A percentile compares a stretch with the other conserved stretches of the same genome.
These are phyloP conservation scores for Drosophila pruinosa DNA, from an alignment of 1,140 invertebrate species.

Conservation along the genomic window DNA sequence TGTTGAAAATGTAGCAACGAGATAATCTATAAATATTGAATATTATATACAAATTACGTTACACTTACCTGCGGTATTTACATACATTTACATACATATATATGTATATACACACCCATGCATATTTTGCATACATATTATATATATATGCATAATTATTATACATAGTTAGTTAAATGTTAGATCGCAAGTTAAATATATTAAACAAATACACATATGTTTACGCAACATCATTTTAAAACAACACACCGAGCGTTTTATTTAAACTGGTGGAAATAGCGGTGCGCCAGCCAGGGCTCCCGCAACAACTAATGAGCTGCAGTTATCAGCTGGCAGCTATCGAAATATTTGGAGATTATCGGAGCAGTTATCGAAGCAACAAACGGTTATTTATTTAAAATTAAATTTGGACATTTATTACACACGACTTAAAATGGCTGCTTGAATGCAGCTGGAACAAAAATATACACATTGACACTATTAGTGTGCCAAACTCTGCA, in stretches of 20 bases:
- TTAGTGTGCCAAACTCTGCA: constrained; percentile 38
- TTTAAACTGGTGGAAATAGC: neutral
- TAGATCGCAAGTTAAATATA: constrained; percentile 73
- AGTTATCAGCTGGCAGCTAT: neutral
- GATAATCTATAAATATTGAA: constrained; percentile 63
- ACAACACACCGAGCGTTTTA: neutral
- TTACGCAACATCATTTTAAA: constrained; percentile 47
- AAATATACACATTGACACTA: constrained; percentile 32
- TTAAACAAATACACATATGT: constrained; percentile 52
- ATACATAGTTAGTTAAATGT: constrained; percentile 76
- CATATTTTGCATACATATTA: constrained; percentile 33
- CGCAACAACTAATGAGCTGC: too few relatives aligned
- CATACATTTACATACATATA: constrained; percentile 57
- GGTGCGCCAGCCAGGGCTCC: neutral
- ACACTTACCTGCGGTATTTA: constrained; percentile 71
- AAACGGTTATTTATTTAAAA: constrained; percentile 19
- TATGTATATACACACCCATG: constrained; percentile 51
- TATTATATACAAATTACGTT: constrained; percentile 72
- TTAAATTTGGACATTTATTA: constrained; percentile 54
- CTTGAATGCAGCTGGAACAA: constrained; percentile 20
- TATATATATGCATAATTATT: too few relatives aligned
- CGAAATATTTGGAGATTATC: too few relatives aligned
- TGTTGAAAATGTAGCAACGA: constrained; percentile 71
- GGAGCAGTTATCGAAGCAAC: neutral
- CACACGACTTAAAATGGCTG: constrained; percentile 34